Evolutionary conservation across 2,113 vertebrate genomes (phyloP).

Genomic region (Apodemus sylvaticus): DNA sequence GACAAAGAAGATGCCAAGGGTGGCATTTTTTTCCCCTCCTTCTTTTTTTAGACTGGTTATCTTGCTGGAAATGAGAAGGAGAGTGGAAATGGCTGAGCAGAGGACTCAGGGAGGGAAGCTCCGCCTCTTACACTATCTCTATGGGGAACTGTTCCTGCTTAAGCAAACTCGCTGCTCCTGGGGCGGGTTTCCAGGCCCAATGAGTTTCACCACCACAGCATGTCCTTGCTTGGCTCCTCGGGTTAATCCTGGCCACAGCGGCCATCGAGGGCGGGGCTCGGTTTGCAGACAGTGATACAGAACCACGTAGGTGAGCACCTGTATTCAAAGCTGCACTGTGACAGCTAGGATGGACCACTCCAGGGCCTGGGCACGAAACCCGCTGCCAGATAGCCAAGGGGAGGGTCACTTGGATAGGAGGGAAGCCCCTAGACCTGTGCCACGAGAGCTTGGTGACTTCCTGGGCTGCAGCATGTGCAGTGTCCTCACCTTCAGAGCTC

Average conservation of each 20-base stretch:
- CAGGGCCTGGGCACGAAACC: not conserved
- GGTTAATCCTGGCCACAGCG: rapidly evolving
- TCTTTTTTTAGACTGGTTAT: slow-evolving; percentile 14
- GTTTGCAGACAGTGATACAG: not conserved
- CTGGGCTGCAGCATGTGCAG: rapidly evolving
- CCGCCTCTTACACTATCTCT: not conserved
- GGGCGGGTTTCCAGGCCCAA: not conserved
- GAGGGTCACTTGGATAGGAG: rapidly evolving
- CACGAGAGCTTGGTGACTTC: not conserved
- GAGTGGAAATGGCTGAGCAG: too few species aligned
- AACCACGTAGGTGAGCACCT: not conserved
- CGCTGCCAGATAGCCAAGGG: not conserved
- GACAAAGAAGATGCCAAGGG: not conserved
- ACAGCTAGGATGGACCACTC: rapidly evolving
- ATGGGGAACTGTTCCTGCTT: not conserved
- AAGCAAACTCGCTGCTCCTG: not conserved
- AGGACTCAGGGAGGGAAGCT: not conserved
- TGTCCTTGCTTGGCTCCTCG: not conserved
- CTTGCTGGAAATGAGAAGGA: not conserved
- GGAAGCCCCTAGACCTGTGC: not conserved
- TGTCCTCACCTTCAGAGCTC: not conserved
- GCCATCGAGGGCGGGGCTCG: not conserved
- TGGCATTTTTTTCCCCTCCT: not conserved
- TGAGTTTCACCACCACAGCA: rapidly evolving
- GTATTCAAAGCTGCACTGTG: rapidly evolving